These are phyloP conservation scores for Xanthostigma xanthostigma DNA, from an alignment of 2,888 invertebrate genomes.

Conservation along the genomic window DNA sequence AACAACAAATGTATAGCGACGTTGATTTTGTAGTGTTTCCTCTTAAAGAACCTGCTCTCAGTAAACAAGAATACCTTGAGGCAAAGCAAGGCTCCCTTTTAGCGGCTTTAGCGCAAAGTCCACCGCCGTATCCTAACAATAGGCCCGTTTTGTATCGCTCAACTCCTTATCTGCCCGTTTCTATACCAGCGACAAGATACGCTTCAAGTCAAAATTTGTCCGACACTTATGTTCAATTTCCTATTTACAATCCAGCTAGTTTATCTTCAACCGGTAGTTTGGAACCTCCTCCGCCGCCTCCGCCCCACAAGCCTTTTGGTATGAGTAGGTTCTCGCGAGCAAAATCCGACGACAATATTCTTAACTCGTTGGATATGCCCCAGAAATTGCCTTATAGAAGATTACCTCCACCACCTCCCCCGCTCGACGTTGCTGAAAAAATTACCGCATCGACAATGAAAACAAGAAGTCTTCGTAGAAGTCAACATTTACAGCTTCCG, in stretches of 20 bases:
- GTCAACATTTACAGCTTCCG: constrained; percentile 27
- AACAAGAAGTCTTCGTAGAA: too few species aligned
- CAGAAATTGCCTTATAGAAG: constrained; percentile 30
- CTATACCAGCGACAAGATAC: constrained; percentile 51
- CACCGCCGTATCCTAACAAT: constrained; percentile 42
- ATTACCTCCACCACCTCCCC: constrained; percentile 36
- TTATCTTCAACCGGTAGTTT: constrained; percentile 43
- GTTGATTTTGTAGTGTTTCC: constrained; percentile 87
- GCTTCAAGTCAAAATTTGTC: constrained; percentile 70
- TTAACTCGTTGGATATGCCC: constrained; percentile 46
- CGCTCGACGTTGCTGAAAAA: constrained; percentile 11
- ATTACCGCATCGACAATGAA: too few species aligned
- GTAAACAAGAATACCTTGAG: constrained; percentile 82
- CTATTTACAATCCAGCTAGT: constrained; percentile 53
- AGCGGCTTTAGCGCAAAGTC: constrained; percentile 42
- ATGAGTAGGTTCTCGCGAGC: constrained; percentile 46
- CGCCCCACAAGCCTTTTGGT: constrained; percentile 39
- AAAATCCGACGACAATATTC: constrained; percentile 68
- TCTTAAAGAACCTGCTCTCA: constrained; percentile 74
- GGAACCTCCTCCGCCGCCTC: constrained; percentile 48
- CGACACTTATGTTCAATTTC: constrained; percentile 56
- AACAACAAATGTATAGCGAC: constrained; percentile 79
- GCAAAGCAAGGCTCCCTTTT: constrained; percentile 67
- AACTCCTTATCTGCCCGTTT: constrained; percentile 61
- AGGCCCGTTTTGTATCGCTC: constrained; percentile 66